phyloP scores from a whole-genome alignment of 2,888 invertebrate genomes.

The Trissolcus brochymenae region DNA sequence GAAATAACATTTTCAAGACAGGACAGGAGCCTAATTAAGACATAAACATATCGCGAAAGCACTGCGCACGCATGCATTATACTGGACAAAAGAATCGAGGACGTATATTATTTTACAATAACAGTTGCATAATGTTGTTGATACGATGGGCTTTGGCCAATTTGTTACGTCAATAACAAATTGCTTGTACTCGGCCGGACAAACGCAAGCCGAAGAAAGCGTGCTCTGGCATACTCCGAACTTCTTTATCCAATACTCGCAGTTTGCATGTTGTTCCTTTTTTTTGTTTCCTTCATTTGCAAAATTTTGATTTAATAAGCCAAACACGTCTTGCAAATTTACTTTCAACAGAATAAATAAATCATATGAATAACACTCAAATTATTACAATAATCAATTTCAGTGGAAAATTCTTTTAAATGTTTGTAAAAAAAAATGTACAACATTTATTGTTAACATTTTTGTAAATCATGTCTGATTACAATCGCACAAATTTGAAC shows the following conservation, averaged over 20 bases:
- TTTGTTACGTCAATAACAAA: conserved; percentile 23
- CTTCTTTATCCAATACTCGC: background rate
- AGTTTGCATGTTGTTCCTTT: too few species aligned
- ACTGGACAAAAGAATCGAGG: conserved; percentile 31
- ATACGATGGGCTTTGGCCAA: conserved; percentile 19
- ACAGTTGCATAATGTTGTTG: conserved; percentile 43
- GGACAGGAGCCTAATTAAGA: conserved; percentile 28
- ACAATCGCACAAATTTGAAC: conserved; percentile 8
- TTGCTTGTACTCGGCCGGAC: conserved; percentile 4
- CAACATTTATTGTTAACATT: too few species aligned
- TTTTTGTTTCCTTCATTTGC: too few species aligned
- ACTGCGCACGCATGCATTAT: conserved; percentile 22
- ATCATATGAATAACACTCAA: too few species aligned
- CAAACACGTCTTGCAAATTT: too few species aligned
- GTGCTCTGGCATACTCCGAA: background rate
- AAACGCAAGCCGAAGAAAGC: conserved; percentile 3
- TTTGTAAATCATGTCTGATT: too few species aligned
- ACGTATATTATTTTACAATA: conserved; percentile 47
- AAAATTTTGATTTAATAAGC: too few species aligned
- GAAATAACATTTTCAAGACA: conserved; percentile 7
- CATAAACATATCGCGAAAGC: conserved; percentile 26
- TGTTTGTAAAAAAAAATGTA: too few species aligned
- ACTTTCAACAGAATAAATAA: too few species aligned
- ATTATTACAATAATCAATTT: too few species aligned
- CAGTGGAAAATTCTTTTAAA: too few species aligned